phyloP scores from a whole-genome alignment of 2,113 vertebrate species.

The Polyodon spathula region DNA sequence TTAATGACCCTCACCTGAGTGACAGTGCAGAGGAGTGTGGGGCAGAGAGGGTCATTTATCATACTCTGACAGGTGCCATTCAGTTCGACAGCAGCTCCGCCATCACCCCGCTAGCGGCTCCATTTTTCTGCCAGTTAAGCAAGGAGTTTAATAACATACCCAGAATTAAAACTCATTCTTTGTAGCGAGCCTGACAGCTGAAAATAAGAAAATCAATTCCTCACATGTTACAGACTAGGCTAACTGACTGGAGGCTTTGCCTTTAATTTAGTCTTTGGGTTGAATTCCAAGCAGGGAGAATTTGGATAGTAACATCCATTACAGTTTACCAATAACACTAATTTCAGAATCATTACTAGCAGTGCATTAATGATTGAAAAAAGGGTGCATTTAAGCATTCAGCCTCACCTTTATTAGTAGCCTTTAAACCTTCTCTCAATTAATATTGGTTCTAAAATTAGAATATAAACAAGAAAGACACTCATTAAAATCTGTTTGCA shows the following conservation, averaged over 20 bases:
- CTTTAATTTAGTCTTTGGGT: slow-evolving; percentile 71
- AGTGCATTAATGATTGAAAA: slow-evolving; percentile 53
- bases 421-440: slow-evolving; percentile 57
- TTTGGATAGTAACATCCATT: slow-evolving; percentile 71
- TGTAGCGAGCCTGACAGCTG: slow-evolving; percentile 72
- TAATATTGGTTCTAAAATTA: slow-evolving; percentile 54
- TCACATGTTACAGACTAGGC: slow-evolving; percentile 63
- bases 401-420: slow-evolving; percentile 49
- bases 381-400: slow-evolving; percentile 29
- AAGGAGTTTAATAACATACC: slow-evolving; percentile 85
- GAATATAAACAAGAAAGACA: slow-evolving; percentile 41
- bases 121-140: slow-evolving; percentile 71
- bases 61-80: slow-evolving; percentile 98
- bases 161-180: slow-evolving; percentile 92
- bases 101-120: slow-evolving; percentile 39
- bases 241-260: slow-evolving; percentile 64
- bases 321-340: slow-evolving; percentile 67
- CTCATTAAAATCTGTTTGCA: slow-evolving; percentile 34
- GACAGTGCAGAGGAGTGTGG: slow-evolving; percentile 88
- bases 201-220: slow-evolving; percentile 93
- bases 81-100: slow-evolving; percentile 60
- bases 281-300: slow-evolving; percentile 54
- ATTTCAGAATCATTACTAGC: slow-evolving; percentile 54
- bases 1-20: slow-evolving; percentile 97
- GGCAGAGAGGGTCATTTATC: slow-evolving; percentile 96